Evolutionary conservation across 2,888 invertebrate species (phyloP).

Genomic region (Ditula angustiorana): DNA sequence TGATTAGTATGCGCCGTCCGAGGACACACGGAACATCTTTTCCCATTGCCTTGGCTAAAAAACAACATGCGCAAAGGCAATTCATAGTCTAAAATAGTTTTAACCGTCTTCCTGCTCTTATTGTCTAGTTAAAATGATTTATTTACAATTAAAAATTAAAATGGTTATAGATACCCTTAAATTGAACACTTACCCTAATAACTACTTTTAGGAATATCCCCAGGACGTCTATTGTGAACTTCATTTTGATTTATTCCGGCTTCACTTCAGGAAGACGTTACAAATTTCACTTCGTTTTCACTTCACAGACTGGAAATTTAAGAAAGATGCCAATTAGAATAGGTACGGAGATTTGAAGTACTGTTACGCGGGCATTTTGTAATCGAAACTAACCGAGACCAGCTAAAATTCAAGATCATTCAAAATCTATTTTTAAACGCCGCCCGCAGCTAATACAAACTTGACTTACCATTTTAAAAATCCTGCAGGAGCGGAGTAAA

Average conservation of each 20-base stretch:
- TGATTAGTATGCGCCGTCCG: conserved; percentile 21
- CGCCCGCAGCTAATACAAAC: conserved; percentile 31
- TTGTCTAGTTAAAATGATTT: too few relatives aligned
- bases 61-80: conserved; percentile 2
- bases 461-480: conserved; percentile 59
- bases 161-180: too few relatives aligned
- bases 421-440: conserved; percentile 53
- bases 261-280: conserved; percentile 47
- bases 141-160: too few relatives aligned
- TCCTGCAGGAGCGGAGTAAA: conserved; percentile 25
- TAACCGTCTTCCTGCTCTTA: background rate
- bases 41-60: conserved; percentile 29
- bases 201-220: conserved; percentile 83
- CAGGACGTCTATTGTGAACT: conserved; percentile 81
- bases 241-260: conserved; percentile 65
- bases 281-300: conserved; percentile 67
- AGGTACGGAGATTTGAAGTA: conserved; percentile 23
- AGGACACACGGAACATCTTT: conserved; percentile 11
- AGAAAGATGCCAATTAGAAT: conserved; percentile 56
- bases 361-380: conserved; percentile 48
- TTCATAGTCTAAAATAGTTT: background rate
- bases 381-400: conserved; percentile 42
- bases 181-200: conserved; percentile 71
- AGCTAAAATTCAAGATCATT: conserved; percentile 52
- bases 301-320: conserved; percentile 71